A percentile compares a stretch with the other conserved stretches of the same genome.
These are phyloP conservation scores for Clanis bilineata DNA, from an alignment of 2,888 invertebrate genomes.

Conservation along the genomic window DNA sequence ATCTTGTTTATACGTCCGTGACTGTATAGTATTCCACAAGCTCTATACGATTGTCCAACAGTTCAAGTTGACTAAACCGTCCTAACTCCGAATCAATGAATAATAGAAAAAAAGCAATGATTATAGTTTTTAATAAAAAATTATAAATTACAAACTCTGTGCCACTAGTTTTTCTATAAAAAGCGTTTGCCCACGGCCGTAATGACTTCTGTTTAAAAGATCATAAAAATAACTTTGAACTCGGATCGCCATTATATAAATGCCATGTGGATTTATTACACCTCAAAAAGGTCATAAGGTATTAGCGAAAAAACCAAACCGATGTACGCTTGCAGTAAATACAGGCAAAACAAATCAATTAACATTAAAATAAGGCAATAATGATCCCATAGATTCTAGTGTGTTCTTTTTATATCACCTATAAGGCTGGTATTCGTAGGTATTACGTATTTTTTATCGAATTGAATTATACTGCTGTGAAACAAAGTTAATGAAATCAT, in stretches of 20 bases:
- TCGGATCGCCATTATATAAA: not conserved
- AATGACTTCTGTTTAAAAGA: not conserved
- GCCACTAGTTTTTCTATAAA: too few species aligned
- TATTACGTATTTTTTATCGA: not conserved
- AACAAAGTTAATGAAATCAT: not conserved
- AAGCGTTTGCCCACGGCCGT: not conserved
- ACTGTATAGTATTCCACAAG: too few species aligned
- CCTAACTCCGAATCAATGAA: too few species aligned
- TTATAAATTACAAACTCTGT: too few species aligned
- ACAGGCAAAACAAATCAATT: conserved; percentile 8
- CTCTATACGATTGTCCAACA: too few species aligned
- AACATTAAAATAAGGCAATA: conserved; percentile 17
- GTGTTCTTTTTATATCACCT: not conserved
- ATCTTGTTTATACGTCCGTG: too few species aligned
- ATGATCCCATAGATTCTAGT: conserved; percentile 14
- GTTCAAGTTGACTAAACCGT: too few species aligned
- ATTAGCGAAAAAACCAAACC: not conserved
- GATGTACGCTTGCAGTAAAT: not conserved
- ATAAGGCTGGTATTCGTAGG: not conserved
- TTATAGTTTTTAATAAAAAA: too few species aligned
- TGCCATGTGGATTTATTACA: not conserved
- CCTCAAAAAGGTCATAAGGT: conserved; percentile 11
- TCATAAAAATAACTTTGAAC: not conserved
- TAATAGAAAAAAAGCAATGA: too few species aligned
- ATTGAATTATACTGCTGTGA: not conserved